Evolutionary conservation across 1,140 invertebrate species (phyloP).

Genomic region (Lepidotrigona ventralis): DNA sequence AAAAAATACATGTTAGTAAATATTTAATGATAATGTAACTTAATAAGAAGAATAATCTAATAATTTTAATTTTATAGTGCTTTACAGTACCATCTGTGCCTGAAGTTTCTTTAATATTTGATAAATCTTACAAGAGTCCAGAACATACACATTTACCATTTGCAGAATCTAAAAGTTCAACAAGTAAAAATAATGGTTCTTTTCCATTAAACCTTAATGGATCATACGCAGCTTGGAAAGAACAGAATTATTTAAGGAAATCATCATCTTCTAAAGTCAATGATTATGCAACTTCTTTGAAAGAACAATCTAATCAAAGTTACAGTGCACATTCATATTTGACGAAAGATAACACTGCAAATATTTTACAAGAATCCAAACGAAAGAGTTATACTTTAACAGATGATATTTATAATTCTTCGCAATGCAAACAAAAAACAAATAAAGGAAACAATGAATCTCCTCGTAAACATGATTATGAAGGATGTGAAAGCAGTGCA

Average conservation of each 20-base stretch:
- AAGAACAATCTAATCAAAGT: constrained; percentile 3
- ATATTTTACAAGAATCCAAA: background rate
- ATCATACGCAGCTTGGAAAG: constrained; percentile 70
- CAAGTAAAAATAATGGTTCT: background rate
- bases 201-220: constrained; percentile 27
- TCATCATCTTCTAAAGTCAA: background rate
- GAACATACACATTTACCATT: constrained; percentile 9
- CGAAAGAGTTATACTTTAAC: background rate
- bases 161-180: background rate
- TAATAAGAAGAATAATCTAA: background rate
- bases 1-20: background rate
- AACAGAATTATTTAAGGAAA: constrained; percentile 58
- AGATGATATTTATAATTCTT: background rate
- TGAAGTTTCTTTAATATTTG: constrained; percentile 70
- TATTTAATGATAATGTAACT: background rate
- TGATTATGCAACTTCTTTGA: background rate
- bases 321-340: background rate
- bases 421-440: background rate
- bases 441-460: background rate
- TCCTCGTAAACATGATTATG: background rate
- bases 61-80: constrained; percentile 51
- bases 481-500: background rate
- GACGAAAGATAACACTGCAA: background rate
- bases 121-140: constrained; percentile 44
- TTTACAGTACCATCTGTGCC: constrained; percentile 65